A percentile compares a stretch with the other conserved stretches of the same genome.
These are phyloP conservation scores for Pogonognathellus flavescens DNA, from an alignment of 1,140 invertebrate genomes.

Conservation along the genomic window DNA sequence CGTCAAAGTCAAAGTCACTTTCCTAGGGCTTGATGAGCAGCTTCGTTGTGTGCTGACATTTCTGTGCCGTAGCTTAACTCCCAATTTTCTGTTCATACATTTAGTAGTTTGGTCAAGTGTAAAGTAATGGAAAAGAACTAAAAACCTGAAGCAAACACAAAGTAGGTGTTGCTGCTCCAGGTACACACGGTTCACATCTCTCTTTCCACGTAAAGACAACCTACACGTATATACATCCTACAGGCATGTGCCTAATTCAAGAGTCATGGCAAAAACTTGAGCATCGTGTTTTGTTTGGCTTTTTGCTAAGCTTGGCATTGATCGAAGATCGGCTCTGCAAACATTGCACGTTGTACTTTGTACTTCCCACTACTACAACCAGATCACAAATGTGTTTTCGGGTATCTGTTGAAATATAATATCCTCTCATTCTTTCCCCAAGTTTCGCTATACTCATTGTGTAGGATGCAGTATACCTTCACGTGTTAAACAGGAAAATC, in stretches of 20 bases:
- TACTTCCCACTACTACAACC: neutral
- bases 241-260: neutral
- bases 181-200: too few species aligned
- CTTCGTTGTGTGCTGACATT: too few species aligned
- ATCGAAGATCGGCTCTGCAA: slow-evolving; percentile 14
- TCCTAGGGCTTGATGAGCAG: slow-evolving; percentile 15
- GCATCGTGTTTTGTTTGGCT: slow-evolving; percentile 33
- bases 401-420: neutral
- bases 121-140: too few species aligned
- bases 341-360: neutral
- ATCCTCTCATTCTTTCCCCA: too few species aligned
- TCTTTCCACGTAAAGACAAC: neutral
- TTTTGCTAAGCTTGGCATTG: slow-evolving; percentile 16
- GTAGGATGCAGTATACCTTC: too few species aligned
- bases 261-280: slow-evolving; percentile 13
- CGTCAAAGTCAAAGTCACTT: slow-evolving; percentile 45
- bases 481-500: too few species aligned
- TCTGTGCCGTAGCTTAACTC: too few species aligned
- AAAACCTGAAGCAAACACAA: too few species aligned
- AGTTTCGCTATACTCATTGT: too few species aligned
- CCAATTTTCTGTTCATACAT: too few species aligned
- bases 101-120: too few species aligned
- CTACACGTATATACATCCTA: neutral
- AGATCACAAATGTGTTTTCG: neutral
- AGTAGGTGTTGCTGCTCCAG: too few species aligned